Base-by-base conservation (phyloP, 2,797 vertebrate species). In the Cygnus olor region DNA sequence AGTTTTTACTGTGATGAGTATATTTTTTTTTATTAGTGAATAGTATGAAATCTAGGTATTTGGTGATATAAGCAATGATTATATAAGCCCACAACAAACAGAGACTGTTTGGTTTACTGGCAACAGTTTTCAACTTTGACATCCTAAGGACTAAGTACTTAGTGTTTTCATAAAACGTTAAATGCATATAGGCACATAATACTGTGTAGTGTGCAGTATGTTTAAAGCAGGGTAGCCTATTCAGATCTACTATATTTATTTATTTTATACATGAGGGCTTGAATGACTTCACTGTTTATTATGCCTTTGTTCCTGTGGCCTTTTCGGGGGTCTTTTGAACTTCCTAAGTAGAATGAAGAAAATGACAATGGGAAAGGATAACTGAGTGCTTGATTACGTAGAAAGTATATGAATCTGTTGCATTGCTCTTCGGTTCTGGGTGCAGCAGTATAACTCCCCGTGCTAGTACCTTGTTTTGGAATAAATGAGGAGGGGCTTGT, bases 81-180 rank as follows among this genome's bases (percentile, higher is more conserved):
- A 16, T 71, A 34, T 61, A 14, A 80, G 5, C 18, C 87, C 77
- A 74, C 49, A 68, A 54, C 14, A 76, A 72, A 42, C 32, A 70
- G 74, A 68, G 89, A 54, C 36, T 44, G 11, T 91, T 89, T 78
- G 68, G 28, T n/a, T 60, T 80, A n/a, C 8, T 44, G 40, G 53
- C 47, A 85, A 83, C 20, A 3, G 53, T 57, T 89, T 89, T 80
- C 42, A 68, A 65, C 61, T 89, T 90, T 15, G 77, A 36, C 72
- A 71, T 58, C 30, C 19, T 69, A 27, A 49, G 40, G 51, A 92
- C 54, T 68, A 32, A 78, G 34, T 57, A 42, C 47, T 71, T 38
- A 34, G 1, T 0, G 14, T 34, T 74, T 44, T 32, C 28, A 38
- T 77, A 8, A 47, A 36, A 7, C 17, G 1, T 3, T 40, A 25